Percentiles rank a stretch among this genome's conserved stretches.
Conservation (phyloP, 2,888 invertebrate genomes). For the Cerastoderma edule region DNA sequence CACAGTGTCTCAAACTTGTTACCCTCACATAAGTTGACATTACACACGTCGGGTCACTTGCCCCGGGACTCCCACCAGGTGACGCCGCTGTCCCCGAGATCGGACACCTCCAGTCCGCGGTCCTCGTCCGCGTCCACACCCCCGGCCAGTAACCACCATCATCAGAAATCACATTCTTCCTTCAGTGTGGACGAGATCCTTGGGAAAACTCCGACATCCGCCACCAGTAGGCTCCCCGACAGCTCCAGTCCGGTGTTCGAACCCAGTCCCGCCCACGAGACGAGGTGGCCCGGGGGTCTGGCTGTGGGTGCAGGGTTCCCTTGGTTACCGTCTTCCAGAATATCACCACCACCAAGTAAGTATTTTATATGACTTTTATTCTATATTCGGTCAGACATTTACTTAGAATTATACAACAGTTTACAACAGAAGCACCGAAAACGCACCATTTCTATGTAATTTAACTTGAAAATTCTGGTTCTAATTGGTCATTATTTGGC, state of each 20-base stretch:
- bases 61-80: conserved; percentile 52
- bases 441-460: no score
- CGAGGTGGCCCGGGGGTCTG: conserved; percentile 57
- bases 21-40: conserved; percentile 1
- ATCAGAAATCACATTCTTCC: conserved; percentile 56
- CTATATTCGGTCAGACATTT: no score
- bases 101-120: conserved; percentile 52
- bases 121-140: conserved; percentile 34
- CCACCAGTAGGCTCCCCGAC: conserved; percentile 29
- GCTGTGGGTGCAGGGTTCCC: conserved; percentile 61
- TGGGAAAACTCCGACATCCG: conserved; percentile 51
- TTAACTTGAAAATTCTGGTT: no score
- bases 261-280: conserved; percentile 60
- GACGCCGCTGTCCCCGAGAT: conserved; percentile 51
- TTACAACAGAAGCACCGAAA: no score
- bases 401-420: no score
- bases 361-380: conserved; percentile 10
- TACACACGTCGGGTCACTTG: conserved; percentile 13
- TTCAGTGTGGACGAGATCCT: conserved; percentile 70
- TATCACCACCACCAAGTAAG: conserved; percentile 68
- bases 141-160: no score
- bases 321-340: conserved; percentile 64
- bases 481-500: no score
- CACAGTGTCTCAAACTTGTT: conserved; percentile 21
- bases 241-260: conserved; percentile 52